phyloP scores from a whole-genome alignment of 2,888 invertebrate species.

The Acleris holmiana region DNA sequence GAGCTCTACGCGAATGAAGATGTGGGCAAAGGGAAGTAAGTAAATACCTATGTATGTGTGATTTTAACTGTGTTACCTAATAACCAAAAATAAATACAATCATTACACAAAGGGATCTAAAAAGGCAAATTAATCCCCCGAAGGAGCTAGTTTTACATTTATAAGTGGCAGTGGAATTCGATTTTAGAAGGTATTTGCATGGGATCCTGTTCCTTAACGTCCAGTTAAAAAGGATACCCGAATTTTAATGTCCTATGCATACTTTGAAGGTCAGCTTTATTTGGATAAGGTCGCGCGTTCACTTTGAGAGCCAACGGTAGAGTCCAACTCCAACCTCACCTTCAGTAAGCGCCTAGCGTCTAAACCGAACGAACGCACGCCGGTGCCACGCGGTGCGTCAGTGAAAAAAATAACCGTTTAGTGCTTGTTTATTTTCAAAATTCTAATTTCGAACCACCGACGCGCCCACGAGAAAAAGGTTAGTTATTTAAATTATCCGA shows the following conservation, averaged over 20 bases:
- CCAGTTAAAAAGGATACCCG: too few relatives aligned
- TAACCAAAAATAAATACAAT: too few relatives aligned
- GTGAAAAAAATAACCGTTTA: conserved; percentile 8
- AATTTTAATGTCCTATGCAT: neutral
- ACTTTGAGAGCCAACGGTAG: neutral
- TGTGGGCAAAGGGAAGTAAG: too few relatives aligned
- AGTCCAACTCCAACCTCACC: neutral
- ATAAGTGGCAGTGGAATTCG: too few relatives aligned
- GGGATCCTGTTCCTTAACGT: too few relatives aligned
- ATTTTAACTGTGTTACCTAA: too few relatives aligned
- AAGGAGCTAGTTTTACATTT: too few relatives aligned
- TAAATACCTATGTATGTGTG: too few relatives aligned
- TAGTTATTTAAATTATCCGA: neutral
- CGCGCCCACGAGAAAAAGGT: conserved; percentile 14
- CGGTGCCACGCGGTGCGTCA: neutral
- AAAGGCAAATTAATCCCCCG: too few relatives aligned
- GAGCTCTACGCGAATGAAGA: too few relatives aligned
- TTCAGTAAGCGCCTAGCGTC: conserved; percentile 13
- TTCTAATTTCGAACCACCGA: conserved; percentile 1
- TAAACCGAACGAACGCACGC: conserved; percentile 4
- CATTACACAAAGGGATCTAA: too few relatives aligned
- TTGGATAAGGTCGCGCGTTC: neutral
- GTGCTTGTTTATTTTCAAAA: conserved; percentile 16
- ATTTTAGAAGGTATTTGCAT: too few relatives aligned
- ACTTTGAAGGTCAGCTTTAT: neutral